Evolutionary conservation across 2,113 vertebrate genomes (phyloP).

Genomic region (Cephalopholis sonnerati): DNA sequence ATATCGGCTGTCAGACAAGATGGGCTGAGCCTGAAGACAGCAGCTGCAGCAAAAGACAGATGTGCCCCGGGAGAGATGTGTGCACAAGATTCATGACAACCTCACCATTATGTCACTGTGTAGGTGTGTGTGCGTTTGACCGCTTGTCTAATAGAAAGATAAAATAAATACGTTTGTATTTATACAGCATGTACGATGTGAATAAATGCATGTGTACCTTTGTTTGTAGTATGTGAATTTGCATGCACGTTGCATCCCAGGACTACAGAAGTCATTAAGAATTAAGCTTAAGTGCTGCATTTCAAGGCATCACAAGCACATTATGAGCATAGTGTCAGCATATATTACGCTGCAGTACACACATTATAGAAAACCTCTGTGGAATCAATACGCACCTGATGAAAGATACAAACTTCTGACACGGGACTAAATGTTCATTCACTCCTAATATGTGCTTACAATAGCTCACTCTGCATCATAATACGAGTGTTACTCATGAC

Average conservation of each 20-base stretch:
- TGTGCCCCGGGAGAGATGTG: conserved; percentile 43
- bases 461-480: conserved; percentile 15
- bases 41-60: conserved; percentile 52
- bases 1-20: conserved; percentile 22
- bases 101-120: conserved; percentile 11
- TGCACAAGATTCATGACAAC: conserved; percentile 33
- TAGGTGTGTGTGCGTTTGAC: not conserved
- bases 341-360: conserved; percentile 3
- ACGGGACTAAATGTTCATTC: not conserved
- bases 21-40: conserved; percentile 10
- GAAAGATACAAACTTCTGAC: not conserved
- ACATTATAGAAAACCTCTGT: not conserved
- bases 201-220: not conserved
- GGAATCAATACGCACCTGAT: not conserved
- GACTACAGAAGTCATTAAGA: conserved; percentile 21
- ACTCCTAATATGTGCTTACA: conserved; percentile 13
- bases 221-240: not conserved
- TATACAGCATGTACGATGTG: not conserved
- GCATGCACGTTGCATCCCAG: conserved; percentile 12
- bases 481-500: conserved; percentile 29
- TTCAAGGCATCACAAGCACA: not conserved
- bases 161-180: not conserved
- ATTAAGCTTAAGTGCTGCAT: conserved; percentile 13
- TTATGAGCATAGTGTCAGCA: not conserved
- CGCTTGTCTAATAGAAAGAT: not conserved